Evolutionary conservation across 2,113 vertebrate genomes (phyloP), one percentile per base, ranked within the genome.

Genomic region (Tachysurus fulvidraco): DNA sequence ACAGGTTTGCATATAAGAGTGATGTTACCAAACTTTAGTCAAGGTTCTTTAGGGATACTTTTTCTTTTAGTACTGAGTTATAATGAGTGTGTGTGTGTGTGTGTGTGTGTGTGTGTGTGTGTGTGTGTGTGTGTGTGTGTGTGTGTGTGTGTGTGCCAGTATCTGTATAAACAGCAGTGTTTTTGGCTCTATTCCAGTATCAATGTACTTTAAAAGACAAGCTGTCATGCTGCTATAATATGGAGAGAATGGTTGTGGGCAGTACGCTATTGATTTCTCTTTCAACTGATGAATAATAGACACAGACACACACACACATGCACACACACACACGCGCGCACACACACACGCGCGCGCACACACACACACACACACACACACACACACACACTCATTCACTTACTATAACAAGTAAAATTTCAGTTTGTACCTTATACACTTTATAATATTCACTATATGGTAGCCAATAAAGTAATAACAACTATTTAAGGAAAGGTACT

Each of bases 141-240:
- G 74, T 59, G 17, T 57, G 52, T 28, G n/a, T 36, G 52, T 60
- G 69, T 44, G 19, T 19, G 41, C 25, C 73, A 30, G 11, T 28
- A 23, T 71, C 52, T 85, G 57, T 64, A 16, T 62, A 46, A 77
- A 60, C 41, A 60, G 44, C 57, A 65, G 69, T 73, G 57, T 17
- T 54, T 14, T 79, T 44, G 30, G 62, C 80, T 67, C 76, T 44
- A 59, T 57, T 78, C 50, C 52, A 28, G 28, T 44, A 44, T 28
- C 21, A 79, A 2, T 80, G 76, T 86, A 41, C 73, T 67, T 67
- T 86, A 69, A 71, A 77, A 86, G 64, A 86, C 77, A 80, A 19
- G 62, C 77, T 59, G 23, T 59, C 74, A 19, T 69, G 74, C 84
- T 80, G 76, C 21, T 54, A n/a, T 41, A 67, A 71, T 21, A 41